A percentile compares a stretch with the other conserved stretches of the same genome.
phyloP scores from a whole-genome alignment of 2,797 vertebrate genomes.

The Centropyge bicolor region DNA sequence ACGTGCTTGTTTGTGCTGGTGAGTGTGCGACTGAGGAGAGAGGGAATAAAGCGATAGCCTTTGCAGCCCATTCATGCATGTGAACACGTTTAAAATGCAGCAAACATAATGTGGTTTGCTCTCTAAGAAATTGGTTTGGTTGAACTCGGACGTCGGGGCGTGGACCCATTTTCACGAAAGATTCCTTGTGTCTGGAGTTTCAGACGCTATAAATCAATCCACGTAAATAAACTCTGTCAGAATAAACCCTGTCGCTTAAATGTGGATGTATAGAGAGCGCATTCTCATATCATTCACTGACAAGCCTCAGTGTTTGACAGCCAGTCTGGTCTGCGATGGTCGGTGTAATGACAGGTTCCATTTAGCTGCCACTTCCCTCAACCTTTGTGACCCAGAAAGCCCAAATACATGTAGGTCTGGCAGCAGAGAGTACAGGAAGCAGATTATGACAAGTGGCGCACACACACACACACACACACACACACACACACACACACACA shows the following conservation, averaged over 20 bases:
- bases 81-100: slow-evolving; percentile 72
- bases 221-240: slow-evolving; percentile 47
- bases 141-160: slow-evolving; percentile 52
- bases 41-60: slow-evolving; percentile 36
- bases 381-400: slow-evolving; percentile 49
- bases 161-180: slow-evolving; percentile 64
- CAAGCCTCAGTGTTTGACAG: slow-evolving; percentile 25
- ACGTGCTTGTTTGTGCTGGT: slow-evolving; percentile 27
- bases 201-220: slow-evolving; percentile 66
- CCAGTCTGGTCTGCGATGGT: slow-evolving; percentile 17
- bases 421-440: slow-evolving; percentile 48
- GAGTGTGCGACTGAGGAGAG: slow-evolving; percentile 24
- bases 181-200: slow-evolving; percentile 54
- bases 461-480: slow-evolving; percentile 29
- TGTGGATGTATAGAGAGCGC: slow-evolving; percentile 29
- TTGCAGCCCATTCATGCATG: slow-evolving; percentile 48
- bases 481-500: slow-evolving; percentile 16
- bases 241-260: slow-evolving; percentile 51
- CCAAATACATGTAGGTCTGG: slow-evolving; percentile 58
- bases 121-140: slow-evolving; percentile 69
- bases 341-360: slow-evolving; percentile 31
- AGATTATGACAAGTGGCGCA: slow-evolving; percentile 59
- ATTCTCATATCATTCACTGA: slow-evolving; percentile 29
- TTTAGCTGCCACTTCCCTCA: slow-evolving; percentile 35
- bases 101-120: slow-evolving; percentile 51